Base-by-base conservation (phyloP, 2,113 vertebrate genomes). In the Cyrtonyx montezumae region DNA sequence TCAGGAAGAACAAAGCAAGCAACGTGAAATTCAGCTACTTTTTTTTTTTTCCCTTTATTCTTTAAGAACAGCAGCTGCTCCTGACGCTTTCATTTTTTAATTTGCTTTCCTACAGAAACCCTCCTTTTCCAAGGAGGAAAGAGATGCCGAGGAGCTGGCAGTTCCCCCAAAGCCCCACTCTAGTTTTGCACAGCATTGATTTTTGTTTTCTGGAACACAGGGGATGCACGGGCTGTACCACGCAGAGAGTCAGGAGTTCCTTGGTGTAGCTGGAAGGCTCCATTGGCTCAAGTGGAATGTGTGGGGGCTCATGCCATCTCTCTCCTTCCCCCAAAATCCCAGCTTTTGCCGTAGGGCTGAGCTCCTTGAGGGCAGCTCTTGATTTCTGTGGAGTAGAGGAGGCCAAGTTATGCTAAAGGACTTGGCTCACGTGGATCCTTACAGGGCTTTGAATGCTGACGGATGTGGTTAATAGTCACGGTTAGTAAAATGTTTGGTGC, bases 1-100 rank as follows among this genome's bases (percentile, higher is more conserved):
- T 94, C 32, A 28, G 90, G 87, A 94, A 89, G 87, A 96, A 84
- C 88, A 80, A 91, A 94, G 74, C 91, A 94, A 93, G 79, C 53
- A 79, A 59, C 3, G 34, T 48, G 68, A 59, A 67, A 82, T 65
- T 70, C 49, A 15, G 4, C 16, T 51, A 4, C 40, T 15, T 8
- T 65, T 66, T 32, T 23, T n/a, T 20, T 25, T 17, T 17, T 17
- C 18, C 37, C 67, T n/a, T 22, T 30, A 28, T 53, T 53, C 17
- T 81, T 55, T 70, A 20, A 8, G 69, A 81, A 8, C 37, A 37
- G 43, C 79, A 56, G 46, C 90, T 82, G 81, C 58, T 87, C 61
- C 67, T 36, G 34, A 28, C 3, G 1, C 61, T 84, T 83, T 34
- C 17, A 3, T 15, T 34, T 74, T 76, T 89, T 32, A 3, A 48